phyloP scores from a whole-genome alignment of 2,113 vertebrate genomes.

The Pseudolaguvia tuberculata region DNA sequence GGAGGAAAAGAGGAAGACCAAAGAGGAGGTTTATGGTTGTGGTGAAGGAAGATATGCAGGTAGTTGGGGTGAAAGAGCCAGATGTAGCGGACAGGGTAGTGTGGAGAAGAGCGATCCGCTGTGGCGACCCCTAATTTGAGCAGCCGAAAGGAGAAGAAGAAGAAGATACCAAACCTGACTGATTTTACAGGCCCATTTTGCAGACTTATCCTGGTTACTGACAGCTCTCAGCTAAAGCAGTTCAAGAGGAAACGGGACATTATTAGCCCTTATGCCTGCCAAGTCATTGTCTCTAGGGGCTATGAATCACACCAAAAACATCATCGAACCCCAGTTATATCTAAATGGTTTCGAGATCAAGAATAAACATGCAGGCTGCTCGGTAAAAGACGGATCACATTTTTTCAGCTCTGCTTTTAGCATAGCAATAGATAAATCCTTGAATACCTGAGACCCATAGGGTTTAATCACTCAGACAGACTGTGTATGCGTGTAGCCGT shows the following conservation, averaged over 20 bases:
- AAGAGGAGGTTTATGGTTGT: too few species aligned
- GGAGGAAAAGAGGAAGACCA: too few species aligned
- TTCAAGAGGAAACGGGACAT: not conserved
- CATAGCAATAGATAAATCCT: slow-evolving; percentile 28
- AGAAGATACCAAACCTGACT: not conserved
- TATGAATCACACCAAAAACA: slow-evolving; percentile 19
- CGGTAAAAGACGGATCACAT: not conserved
- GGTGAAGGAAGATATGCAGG: too few species aligned
- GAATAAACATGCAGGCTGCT: not conserved
- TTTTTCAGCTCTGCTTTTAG: slow-evolving; percentile 13
- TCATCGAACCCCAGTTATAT: slow-evolving; percentile 15
- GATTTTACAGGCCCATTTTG: not conserved
- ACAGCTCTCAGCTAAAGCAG: not conserved
- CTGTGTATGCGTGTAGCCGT: not conserved
- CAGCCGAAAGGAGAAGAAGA: too few species aligned
- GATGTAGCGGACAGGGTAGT: too few species aligned
- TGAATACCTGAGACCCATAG: slow-evolving; percentile 28
- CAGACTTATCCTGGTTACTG: not conserved
- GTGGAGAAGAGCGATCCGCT: too few species aligned
- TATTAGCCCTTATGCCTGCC: not conserved
- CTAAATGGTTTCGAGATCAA: slow-evolving; percentile 3
- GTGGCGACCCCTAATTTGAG: too few species aligned
- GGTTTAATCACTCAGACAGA: slow-evolving; percentile 15
- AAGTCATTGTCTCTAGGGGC: slow-evolving; percentile 2
- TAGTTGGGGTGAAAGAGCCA: too few species aligned